Conservation (phyloP, 2,888 invertebrate genomes). For the Microctonus brassicae region DNA sequence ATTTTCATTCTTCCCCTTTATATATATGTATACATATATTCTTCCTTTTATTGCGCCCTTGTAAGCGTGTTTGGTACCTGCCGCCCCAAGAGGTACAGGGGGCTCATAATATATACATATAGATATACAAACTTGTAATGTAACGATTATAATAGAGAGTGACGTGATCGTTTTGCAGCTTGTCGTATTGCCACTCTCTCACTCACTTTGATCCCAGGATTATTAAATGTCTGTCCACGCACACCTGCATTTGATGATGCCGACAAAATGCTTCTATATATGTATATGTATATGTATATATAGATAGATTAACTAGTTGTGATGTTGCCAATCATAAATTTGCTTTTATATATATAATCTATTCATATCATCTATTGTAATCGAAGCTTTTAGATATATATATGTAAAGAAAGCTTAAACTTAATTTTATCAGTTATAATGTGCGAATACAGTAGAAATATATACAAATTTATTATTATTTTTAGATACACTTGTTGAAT, state of each 20-base stretch:
- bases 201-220: slow-evolving; percentile 52
- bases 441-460: too few relatives aligned
- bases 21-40: too few relatives aligned
- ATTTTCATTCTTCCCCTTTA: slow-evolving; percentile 50
- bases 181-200: slow-evolving; percentile 5
- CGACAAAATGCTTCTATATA: background rate
- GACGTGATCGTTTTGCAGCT: slow-evolving; percentile 32
- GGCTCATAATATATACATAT: slow-evolving; percentile 11
- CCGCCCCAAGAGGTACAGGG: slow-evolving; percentile 58
- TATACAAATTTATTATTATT: too few relatives aligned
- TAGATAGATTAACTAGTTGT: background rate
- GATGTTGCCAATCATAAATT: background rate
- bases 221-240: slow-evolving; percentile 50
- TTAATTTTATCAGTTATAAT: background rate
- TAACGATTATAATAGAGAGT: slow-evolving; percentile 36
- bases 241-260: slow-evolving; percentile 47
- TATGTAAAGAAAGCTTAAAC: background rate
- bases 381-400: background rate
- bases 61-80: slow-evolving; percentile 62
- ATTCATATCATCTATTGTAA: background rate
- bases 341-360: background rate
- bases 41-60: slow-evolving; percentile 14
- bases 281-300: background rate
- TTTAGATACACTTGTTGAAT: too few relatives aligned
- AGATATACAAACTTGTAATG: slow-evolving; percentile 18